These are phyloP conservation scores for Orchesella flavescens DNA, from an alignment of 2,888 invertebrate genomes.

Conservation along the genomic window DNA sequence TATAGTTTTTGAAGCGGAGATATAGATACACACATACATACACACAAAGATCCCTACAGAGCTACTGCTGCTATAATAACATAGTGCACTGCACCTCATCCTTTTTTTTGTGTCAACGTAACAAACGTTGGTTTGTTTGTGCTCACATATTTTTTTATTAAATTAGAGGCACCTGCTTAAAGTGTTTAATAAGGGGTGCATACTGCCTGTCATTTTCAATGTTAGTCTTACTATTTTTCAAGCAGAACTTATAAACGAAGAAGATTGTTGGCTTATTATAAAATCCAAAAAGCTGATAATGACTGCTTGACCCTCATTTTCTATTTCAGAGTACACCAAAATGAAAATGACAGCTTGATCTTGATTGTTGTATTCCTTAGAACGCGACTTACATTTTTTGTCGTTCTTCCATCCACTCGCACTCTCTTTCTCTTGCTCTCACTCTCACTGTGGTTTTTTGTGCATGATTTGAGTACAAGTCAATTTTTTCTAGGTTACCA, in stretches of 20 bases:
- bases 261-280: conserved; percentile 35
- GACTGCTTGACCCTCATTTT: conserved; percentile 59
- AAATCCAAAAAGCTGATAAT: conserved; percentile 55
- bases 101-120: neutral
- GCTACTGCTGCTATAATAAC: neutral
- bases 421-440: conserved; percentile 35
- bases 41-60: no score
- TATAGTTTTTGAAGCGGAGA: neutral
- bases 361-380: conserved; percentile 29
- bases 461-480: neutral
- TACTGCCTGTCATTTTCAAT: neutral
- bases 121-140: neutral
- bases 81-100: neutral
- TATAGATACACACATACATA: no score
- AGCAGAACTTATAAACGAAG: conserved; percentile 21
- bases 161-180: neutral
- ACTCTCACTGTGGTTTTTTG: conserved; percentile 12
- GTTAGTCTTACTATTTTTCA: neutral
- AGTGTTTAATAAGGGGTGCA: neutral
- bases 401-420: neutral
- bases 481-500: conserved; percentile 14
- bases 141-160: neutral
- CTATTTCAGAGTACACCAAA: conserved; percentile 30
- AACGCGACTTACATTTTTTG: conserved; percentile 16
- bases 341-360: conserved; percentile 43